These are phyloP conservation scores for Aramus guarauna DNA, from an alignment of 2,113 vertebrate species.

Conservation along the genomic window DNA sequence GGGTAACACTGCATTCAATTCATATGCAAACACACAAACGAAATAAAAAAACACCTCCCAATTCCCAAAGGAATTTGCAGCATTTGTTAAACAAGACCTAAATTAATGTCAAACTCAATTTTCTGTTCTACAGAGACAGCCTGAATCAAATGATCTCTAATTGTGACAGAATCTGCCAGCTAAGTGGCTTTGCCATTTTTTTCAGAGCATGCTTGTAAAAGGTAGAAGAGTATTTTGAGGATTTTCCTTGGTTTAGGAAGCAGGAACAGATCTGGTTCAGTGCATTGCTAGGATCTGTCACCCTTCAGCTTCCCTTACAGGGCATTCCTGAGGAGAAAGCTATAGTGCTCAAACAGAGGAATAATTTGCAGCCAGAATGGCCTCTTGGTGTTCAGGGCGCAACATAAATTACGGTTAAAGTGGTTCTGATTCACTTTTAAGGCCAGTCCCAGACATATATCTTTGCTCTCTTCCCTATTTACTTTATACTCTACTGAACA, in stretches of 20 bases:
- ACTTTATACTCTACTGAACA: neutral
- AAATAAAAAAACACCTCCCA: neutral
- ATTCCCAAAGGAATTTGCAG: neutral
- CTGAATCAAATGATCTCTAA: neutral
- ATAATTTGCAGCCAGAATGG: neutral
- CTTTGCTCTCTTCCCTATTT: neutral
- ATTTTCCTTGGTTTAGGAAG: neutral
- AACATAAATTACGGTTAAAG: neutral
- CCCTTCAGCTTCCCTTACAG: neutral
- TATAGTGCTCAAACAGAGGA: neutral
- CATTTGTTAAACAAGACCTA: neutral
- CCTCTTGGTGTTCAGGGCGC: neutral
- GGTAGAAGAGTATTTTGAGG: neutral
- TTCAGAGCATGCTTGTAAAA: neutral
- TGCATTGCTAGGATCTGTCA: neutral
- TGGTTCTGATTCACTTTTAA: neutral
- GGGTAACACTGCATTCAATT: neutral
- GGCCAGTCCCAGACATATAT: neutral
- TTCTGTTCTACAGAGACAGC: neutral
- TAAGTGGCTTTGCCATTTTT: neutral
- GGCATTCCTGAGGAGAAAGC: neutral
- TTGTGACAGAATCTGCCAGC: neutral
- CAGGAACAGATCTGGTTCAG: neutral
- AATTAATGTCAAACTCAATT: neutral
- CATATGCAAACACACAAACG: neutral